Evolutionary conservation across 2,888 invertebrate species (phyloP).

Genomic region (Dexiosoma caninum): DNA sequence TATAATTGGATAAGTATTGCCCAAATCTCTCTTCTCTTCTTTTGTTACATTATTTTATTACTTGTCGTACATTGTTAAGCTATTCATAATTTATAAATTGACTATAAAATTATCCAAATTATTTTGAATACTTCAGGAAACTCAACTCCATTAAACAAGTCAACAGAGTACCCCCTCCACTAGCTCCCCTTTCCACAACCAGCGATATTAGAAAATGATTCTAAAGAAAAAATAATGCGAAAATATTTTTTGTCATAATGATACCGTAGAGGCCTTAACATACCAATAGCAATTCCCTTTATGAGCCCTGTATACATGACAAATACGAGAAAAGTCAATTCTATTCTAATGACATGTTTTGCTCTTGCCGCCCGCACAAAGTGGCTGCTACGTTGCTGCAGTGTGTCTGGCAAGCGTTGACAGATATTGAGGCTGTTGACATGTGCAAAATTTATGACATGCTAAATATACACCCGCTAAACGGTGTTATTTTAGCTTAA

Average conservation of each 20-base stretch:
- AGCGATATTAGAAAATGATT: background rate
- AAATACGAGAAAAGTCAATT: constrained; percentile 34
- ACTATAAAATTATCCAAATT: constrained; percentile 65
- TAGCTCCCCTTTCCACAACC: too few species aligned
- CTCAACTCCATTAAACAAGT: constrained; percentile 55
- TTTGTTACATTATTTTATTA: constrained; percentile 12
- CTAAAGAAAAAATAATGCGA: background rate
- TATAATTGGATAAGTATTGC: too few species aligned
- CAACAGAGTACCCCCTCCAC: constrained; percentile 51
- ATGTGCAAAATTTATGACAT: constrained; percentile 75
- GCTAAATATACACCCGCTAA: constrained; percentile 65
- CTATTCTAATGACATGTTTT: constrained; percentile 54
- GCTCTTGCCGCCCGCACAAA: constrained; percentile 41
- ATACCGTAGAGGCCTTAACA: constrained; percentile 71
- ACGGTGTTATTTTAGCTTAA: constrained; percentile 40
- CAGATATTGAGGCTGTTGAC: constrained; percentile 66
- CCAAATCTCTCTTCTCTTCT: too few species aligned
- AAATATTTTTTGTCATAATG: constrained; percentile 66
- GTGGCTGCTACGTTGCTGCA: constrained; percentile 44
- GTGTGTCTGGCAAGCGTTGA: constrained; percentile 65
- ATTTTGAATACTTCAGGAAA: constrained; percentile 64
- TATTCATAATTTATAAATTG: constrained; percentile 61
- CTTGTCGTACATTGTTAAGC: constrained; percentile 42
- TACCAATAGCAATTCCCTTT: constrained; percentile 73
- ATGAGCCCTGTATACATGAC: constrained; percentile 58